phyloP scores from a whole-genome alignment of 2,797 vertebrate genomes.

The Leptoclinus maculatus region DNA sequence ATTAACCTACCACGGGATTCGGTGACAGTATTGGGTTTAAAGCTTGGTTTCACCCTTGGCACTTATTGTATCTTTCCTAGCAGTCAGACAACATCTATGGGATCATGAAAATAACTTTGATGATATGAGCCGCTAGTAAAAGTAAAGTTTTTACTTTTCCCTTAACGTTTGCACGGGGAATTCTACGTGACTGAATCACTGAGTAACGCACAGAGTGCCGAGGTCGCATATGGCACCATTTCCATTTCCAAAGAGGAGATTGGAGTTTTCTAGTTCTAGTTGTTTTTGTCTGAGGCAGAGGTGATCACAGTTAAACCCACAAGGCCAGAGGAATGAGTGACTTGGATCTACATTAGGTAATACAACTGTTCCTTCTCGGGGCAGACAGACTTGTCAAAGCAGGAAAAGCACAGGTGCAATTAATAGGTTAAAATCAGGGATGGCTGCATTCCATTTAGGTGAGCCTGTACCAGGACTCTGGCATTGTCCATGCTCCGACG shows the following conservation, averaged over 20 bases:
- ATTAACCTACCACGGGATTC: neutral
- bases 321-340: neutral
- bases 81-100: neutral
- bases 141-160: neutral
- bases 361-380: neutral
- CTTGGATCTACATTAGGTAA: neutral
- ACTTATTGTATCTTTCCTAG: neutral
- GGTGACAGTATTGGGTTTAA: neutral
- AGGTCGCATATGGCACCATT: neutral
- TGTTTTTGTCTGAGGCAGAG: neutral
- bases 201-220: neutral
- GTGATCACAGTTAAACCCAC: neutral
- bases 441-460: neutral
- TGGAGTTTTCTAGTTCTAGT: too few relatives aligned
- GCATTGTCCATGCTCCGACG: neutral
- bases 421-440: neutral
- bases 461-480: neutral
- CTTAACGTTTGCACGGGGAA: neutral
- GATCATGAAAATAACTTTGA: neutral
- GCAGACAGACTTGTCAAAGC: neutral
- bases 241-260: neutral
- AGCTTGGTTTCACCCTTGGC: neutral
- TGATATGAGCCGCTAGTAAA: neutral
- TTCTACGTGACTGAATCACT: neutral
- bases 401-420: neutral